Evolutionary conservation across 2,888 invertebrate genomes (phyloP).

Genomic region (Lycaena phlaeas): DNA sequence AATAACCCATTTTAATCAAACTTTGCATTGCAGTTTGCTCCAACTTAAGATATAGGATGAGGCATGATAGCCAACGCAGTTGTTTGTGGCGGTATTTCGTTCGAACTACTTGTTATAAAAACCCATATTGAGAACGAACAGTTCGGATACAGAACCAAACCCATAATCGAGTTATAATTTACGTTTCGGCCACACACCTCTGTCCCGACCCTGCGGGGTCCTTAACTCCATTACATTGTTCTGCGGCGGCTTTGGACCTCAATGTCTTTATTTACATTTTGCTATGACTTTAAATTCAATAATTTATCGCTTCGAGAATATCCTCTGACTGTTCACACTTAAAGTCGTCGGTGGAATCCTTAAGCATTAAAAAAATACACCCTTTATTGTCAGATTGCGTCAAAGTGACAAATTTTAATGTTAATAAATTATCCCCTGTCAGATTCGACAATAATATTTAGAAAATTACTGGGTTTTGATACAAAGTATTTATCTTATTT

Average conservation of each 20-base stretch:
- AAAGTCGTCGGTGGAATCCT: constrained; percentile 14
- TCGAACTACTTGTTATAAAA: too few relatives aligned
- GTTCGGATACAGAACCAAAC: too few relatives aligned
- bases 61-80: too few relatives aligned
- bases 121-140: too few relatives aligned
- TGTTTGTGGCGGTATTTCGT: too few relatives aligned
- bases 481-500: too few relatives aligned
- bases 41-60: too few relatives aligned
- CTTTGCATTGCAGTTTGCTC: too few relatives aligned
- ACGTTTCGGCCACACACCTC: constrained; percentile 29
- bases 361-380: constrained; percentile 9
- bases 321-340: constrained; percentile 16
- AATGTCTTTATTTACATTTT: constrained; percentile 37
- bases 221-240: constrained; percentile 32
- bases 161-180: too few relatives aligned
- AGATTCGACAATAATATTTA: constrained; percentile 1
- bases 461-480: neutral
- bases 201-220: constrained; percentile 22
- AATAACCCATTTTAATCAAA: too few relatives aligned
- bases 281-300: constrained; percentile 29
- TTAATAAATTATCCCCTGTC: constrained; percentile 5
- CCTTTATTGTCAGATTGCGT: constrained; percentile 5
- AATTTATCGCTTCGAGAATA: constrained; percentile 28
- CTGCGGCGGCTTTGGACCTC: constrained; percentile 27
- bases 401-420: constrained; percentile 10